A percentile compares a stretch with the other conserved stretches of the same genome.
Evolutionary conservation across 2,113 vertebrate genomes (phyloP).

Genomic region (Sialia sialis): DNA sequence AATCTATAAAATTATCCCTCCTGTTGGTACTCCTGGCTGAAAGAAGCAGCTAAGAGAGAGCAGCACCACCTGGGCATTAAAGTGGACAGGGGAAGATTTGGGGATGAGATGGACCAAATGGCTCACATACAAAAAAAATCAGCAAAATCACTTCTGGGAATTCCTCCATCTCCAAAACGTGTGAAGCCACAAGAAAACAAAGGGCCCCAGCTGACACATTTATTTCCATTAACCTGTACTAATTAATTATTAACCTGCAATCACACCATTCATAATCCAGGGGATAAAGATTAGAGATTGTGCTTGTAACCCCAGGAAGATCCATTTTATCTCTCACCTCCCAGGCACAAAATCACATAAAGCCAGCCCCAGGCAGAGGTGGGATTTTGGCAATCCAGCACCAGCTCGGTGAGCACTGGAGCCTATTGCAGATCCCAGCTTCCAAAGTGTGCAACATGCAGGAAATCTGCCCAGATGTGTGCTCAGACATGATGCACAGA

Average conservation of each 20-base stretch:
- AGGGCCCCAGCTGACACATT: background rate
- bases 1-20: background rate
- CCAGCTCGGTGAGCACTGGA: background rate
- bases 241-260: conserved; percentile 13
- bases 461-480: background rate
- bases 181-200: background rate
- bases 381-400: background rate
- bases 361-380: background rate
- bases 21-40: background rate
- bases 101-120: background rate
- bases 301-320: background rate
- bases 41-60: background rate
- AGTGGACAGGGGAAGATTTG: background rate
- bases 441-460: background rate
- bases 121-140: background rate
- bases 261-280: background rate
- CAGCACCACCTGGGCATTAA: background rate
- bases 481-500: background rate
- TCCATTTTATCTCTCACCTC: background rate
- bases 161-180: background rate
- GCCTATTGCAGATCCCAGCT: accelerated
- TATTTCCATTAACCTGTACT: background rate
- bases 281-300: background rate
- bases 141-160: background rate
- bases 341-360: background rate